Evolutionary conservation across 2,113 vertebrate species (phyloP).

Genomic region (Pelodiscus sinensis): DNA sequence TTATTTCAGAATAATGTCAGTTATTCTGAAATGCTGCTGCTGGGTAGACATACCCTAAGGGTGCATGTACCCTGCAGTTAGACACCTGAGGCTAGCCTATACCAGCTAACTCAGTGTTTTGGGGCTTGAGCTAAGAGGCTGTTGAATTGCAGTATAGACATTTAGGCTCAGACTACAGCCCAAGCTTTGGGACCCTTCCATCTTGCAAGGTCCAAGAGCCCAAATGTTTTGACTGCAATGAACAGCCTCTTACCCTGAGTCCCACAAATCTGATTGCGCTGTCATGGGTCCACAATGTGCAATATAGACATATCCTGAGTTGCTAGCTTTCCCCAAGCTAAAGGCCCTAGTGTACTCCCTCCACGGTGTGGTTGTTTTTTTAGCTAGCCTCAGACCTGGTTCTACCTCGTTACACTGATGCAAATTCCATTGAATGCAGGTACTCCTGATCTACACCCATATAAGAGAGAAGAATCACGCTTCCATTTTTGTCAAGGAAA

Average conservation of each 20-base stretch:
- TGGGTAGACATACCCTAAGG: neutral
- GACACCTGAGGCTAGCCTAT: neutral
- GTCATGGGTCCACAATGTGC: neutral
- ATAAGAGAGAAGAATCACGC: neutral
- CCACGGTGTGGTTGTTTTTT: neutral
- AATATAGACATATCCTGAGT: neutral
- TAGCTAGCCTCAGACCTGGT: neutral
- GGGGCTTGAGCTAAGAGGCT: neutral
- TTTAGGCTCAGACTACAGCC: neutral
- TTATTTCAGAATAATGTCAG: too few relatives aligned
- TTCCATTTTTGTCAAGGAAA: neutral
- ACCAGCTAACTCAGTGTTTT: neutral
- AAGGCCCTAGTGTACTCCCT: neutral
- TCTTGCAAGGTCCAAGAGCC: neutral
- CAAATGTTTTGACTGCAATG: neutral
- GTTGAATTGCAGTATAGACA: neutral
- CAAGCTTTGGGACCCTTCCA: neutral
- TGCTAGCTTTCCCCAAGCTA: neutral
- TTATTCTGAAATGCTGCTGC: too few relatives aligned
- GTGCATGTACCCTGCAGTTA: neutral
- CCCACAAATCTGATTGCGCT: neutral
- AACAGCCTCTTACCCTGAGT: neutral
- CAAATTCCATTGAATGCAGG: neutral
- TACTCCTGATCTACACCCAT: neutral
- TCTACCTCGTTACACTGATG: neutral